phyloP scores from a whole-genome alignment of 2,113 vertebrate genomes.

The Corvus moneduloides region DNA sequence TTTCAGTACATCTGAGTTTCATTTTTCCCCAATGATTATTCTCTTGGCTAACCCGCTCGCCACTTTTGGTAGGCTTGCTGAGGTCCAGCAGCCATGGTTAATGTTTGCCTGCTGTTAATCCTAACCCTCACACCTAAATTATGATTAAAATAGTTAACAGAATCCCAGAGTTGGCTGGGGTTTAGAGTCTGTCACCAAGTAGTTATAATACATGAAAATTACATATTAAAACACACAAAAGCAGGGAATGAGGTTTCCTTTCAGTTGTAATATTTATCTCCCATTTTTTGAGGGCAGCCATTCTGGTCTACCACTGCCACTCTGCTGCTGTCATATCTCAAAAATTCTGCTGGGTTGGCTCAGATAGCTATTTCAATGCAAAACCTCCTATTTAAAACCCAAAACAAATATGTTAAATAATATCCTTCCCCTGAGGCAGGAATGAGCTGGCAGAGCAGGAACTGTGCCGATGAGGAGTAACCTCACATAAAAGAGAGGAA shows the following conservation, averaged over 20 bases:
- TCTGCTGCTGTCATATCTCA: slow-evolving; percentile 2
- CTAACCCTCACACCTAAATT: slow-evolving; percentile 52
- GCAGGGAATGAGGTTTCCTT: slow-evolving; percentile 38
- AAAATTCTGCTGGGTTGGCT: background rate
- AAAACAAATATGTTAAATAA: slow-evolving; percentile 35
- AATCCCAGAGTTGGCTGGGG: background rate
- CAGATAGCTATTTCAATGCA: background rate
- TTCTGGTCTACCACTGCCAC: slow-evolving; percentile 21
- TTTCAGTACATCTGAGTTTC: slow-evolving; percentile 19
- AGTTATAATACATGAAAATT: slow-evolving; percentile 1
- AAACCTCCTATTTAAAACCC: slow-evolving; percentile 39
- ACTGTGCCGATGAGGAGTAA: fast-evolving
- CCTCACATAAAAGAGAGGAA: background rate
- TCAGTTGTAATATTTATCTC: slow-evolving; percentile 32
- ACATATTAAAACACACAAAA: slow-evolving; percentile 24
- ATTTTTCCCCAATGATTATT: slow-evolving; percentile 1
- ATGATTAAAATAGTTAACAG: slow-evolving; percentile 43
- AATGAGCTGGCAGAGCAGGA: background rate
- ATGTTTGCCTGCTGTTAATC: slow-evolving; percentile 59
- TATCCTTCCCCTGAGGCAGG: background rate
- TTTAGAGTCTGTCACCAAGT: slow-evolving; percentile 47
- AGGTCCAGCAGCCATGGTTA: slow-evolving; percentile 14
- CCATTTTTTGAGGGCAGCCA: background rate
- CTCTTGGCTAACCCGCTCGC: background rate
- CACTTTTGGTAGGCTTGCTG: background rate